Base-by-base conservation (phyloP, 2,797 vertebrate species). In the Protonibea diacanthus region DNA sequence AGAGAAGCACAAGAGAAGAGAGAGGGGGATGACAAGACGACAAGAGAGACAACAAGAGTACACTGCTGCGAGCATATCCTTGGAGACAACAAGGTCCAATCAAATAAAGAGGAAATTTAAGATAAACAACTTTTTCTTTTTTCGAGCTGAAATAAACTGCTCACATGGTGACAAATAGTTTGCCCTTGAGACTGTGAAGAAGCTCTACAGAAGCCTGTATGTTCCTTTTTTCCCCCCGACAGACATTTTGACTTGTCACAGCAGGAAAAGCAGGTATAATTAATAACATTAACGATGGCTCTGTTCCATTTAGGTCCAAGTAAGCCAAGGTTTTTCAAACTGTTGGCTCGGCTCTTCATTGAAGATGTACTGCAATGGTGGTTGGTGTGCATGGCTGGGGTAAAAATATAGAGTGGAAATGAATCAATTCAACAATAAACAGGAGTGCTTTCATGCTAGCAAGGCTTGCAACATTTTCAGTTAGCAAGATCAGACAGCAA, bases 11-110 rank as follows among this genome's bases (percentile, higher is more conserved):
- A 67, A 64, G 45, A 79, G 67, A 84, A 67, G 72, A 81, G 70
- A 86, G 68, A 75, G 67, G 71, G 59, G 74, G 60, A 70, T 77
- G 74, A 82, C 80, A 78, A 58, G 72, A 81, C 49, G 64, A 88
- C 86, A 88, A 89, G 67, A 82, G 78, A 84, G 72, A 78, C 68
- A 70, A 86, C 58, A 82, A 52, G 76, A 89, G 74, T n/a, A 76
- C 71, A 56, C 40, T 42, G 51, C 67, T 72, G 76, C 29, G 29
- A 48, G 64, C 40, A 25, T 52, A 45, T 80, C 70, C 72, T 79
- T 56, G 58, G 75, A 86, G 69, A 73, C 61, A 51, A 79, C 27
- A 63, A 71, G 18, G 72, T 67, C 70, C 71, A 70, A 66, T 74
- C 60, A 82, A 44, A 84, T 21, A 52, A 33, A 68, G 63, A 45